Evolutionary conservation across 2,888 invertebrate species (phyloP), one percentile per base, ranked within the genome.

Genomic region (Ctena decussata): DNA sequence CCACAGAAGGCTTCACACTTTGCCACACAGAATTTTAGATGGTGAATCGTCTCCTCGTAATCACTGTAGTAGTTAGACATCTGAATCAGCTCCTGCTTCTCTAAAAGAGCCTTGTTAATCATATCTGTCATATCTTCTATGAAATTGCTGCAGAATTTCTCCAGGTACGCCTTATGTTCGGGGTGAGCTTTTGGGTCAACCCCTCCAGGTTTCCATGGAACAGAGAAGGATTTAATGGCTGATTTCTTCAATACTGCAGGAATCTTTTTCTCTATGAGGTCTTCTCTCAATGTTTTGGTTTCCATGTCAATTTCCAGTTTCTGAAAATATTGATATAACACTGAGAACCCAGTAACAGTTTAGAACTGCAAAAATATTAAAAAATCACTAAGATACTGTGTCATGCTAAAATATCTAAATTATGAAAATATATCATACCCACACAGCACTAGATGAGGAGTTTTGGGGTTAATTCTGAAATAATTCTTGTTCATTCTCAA

Each of bases 1-100:
- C 95, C 95, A 86, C 93, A 93, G 86, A 95, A 95, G 0, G 91
- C 87, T 57, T 91, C 90, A 82, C 93, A 93, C 77, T 95, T 95
- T 15, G 78, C 70, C 24, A 89, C 82, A 84, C 93, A 93, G 86
- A 95, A 94, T 27, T 92, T 91, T 0, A 94, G 89, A 79, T 95
- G 95, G 82, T 95, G 95, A 5, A 94, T 86, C 15, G 93, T 85
- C 75, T 95, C 95, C 37, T 91, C 89, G 53, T 92, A 93, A 30
- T 86, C 87, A 8, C 90, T 89, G 85, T 93, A 94, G 82, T 93
- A 94, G 60, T 93, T 94, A 2, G 83, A 81, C 39, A 72, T 80
- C 49, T 89, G 85, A 8, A 94, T 93, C 41, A 87, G 44, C 6
- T 77, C 76, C 21, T 91, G 46, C 32, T 84, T 82, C n/a, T 89